A percentile compares a stretch with the other conserved stretches of the same genome.
Evolutionary conservation across 2,113 vertebrate species (phyloP).

Genomic region (Recurvirostra avosetta): DNA sequence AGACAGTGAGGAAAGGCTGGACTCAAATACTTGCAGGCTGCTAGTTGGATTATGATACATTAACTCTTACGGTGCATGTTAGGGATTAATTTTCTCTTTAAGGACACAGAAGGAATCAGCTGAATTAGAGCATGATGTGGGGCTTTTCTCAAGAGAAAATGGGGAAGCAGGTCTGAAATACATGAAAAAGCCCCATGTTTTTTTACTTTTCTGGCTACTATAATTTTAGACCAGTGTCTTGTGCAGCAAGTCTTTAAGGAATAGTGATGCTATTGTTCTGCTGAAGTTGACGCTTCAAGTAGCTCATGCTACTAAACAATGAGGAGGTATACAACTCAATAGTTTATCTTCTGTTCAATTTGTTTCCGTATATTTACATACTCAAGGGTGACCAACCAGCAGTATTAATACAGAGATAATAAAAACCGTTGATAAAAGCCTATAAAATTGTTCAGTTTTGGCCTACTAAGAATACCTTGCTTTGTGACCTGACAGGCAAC

Average conservation of each 20-base stretch:
- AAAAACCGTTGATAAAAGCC: neutral
- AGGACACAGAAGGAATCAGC: neutral
- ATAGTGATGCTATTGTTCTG: neutral
- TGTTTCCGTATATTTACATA: neutral
- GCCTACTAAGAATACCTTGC: neutral
- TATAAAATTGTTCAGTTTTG: neutral
- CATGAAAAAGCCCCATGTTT: neutral
- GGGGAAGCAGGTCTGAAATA: neutral
- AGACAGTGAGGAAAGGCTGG: neutral
- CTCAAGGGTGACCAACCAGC: neutral
- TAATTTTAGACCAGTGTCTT: neutral
- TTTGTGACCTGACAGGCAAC: conserved; percentile 71
- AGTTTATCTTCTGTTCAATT: neutral
- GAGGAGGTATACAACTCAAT: neutral
- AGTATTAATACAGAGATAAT: neutral
- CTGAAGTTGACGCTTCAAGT: neutral
- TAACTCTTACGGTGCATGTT: neutral
- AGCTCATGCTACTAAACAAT: neutral
- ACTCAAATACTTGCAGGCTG: neutral
- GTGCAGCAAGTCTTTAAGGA: neutral
- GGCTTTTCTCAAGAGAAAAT: neutral
- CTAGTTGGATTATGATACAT: neutral
- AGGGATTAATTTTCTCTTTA: neutral
- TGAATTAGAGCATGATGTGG: neutral
- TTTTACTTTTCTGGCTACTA: neutral